Percentiles rank a stretch among this genome's conserved stretches.
Conservation (phyloP, 1,140 invertebrate genomes). For the Philotrypesis tridentata region DNA sequence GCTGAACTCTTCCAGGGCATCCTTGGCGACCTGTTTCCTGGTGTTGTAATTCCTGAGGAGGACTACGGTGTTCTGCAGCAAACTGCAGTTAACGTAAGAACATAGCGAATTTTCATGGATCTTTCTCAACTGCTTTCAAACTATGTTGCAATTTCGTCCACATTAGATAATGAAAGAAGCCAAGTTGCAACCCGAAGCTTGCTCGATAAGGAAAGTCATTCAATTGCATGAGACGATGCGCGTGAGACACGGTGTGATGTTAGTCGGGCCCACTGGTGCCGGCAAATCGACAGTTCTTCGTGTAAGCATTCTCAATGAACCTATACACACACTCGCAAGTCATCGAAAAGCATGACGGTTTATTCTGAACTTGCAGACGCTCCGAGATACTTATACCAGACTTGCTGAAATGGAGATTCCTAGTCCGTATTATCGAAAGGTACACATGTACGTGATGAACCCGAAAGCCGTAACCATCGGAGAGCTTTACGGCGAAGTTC, state of each 20-base stretch:
- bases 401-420: conserved; percentile 75
- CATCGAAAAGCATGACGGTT: not conserved
- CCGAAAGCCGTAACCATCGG: conserved; percentile 92
- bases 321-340: not conserved
- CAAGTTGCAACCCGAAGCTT: conserved; percentile 77
- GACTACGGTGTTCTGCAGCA: conserved; percentile 84
- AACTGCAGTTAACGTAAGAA: conserved; percentile 70
- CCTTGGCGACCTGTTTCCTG: conserved; percentile 91
- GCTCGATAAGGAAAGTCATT: conserved; percentile 85
- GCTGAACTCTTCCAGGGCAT: conserved; percentile 89
- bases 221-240: conserved; percentile 94
- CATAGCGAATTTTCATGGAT: not conserved
- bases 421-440: conserved; percentile 77
- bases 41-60: conserved; percentile 83
- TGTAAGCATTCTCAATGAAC: conserved; percentile 64
- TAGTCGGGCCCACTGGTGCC: conserved; percentile 91
- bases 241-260: conserved; percentile 94
- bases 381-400: conserved; percentile 79
- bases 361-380: conserved; percentile 69
- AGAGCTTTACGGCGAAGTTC: conserved; percentile 91
- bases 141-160: not conserved
- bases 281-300: conserved; percentile 84
- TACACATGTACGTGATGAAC: conserved; percentile 85
- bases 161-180: conserved; percentile 71
- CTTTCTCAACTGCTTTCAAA: not conserved